A percentile compares a stretch with the other conserved stretches of the same genome.
phyloP scores from a whole-genome alignment of 2,113 vertebrate species.

The Tinamus guttatus region DNA sequence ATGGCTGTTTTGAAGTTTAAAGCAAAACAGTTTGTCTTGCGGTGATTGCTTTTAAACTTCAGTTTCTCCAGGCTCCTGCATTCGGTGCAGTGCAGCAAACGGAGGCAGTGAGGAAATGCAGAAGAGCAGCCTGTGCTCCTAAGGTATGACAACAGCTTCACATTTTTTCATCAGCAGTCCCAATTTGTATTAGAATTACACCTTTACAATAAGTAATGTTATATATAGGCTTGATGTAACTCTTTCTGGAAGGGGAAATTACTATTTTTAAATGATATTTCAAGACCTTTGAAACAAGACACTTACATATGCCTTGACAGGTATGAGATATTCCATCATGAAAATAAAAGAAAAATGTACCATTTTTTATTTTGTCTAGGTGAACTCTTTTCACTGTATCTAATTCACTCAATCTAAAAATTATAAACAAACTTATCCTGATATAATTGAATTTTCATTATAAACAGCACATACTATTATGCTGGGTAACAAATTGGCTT shows the following conservation, averaged over 20 bases:
- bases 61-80: not conserved
- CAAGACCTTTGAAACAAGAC: not conserved
- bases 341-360: not conserved
- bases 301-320: not conserved
- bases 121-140: not conserved
- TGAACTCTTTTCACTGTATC: not conserved
- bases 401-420: constrained; percentile 38
- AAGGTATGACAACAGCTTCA: not conserved
- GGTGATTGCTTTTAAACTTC: not conserved
- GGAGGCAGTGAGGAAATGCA: not conserved
- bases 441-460: constrained; percentile 43
- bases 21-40: not conserved
- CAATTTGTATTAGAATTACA: not conserved
- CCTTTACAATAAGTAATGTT: not conserved
- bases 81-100: not conserved
- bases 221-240: not conserved
- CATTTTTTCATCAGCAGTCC: not conserved
- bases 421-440: constrained; percentile 39
- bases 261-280: not conserved
- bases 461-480: constrained; percentile 33
- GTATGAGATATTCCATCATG: not conserved
- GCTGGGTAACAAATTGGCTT: constrained; percentile 42
- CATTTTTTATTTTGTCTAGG: not conserved
- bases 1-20: not conserved
- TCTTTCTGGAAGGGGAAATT: not conserved